Conservation (phyloP, 2,797 vertebrate species). For the Chaenodraco wilsoni region DNA sequence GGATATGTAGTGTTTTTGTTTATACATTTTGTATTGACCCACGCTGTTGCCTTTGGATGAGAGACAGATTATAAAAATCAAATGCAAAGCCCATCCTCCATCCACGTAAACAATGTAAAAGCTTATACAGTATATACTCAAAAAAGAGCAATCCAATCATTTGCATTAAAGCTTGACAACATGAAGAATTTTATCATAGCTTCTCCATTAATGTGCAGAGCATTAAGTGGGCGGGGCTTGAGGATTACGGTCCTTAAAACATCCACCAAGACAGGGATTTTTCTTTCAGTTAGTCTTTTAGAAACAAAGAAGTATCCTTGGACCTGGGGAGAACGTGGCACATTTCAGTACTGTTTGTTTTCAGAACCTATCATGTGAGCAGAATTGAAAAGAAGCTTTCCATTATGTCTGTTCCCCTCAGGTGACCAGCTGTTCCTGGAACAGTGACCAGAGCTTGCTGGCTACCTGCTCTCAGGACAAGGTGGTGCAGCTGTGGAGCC, state of each 20-base stretch:
- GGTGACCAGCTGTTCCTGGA: slow-evolving; percentile 86
- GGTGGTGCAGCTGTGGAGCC: slow-evolving; percentile 84
- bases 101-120: background rate
- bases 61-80: too few relatives aligned
- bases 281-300: background rate
- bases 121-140: background rate
- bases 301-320: background rate
- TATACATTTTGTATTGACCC: background rate
- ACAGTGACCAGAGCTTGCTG: slow-evolving; percentile 80
- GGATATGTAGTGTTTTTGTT: background rate
- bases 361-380: background rate
- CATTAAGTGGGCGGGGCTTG: background rate
- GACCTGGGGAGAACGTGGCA: background rate
- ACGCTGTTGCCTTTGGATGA: background rate
- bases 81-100: background rate
- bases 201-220: background rate
- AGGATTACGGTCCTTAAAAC: background rate
- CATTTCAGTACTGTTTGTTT: background rate
- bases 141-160: background rate
- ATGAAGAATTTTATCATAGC: background rate
- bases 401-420: slow-evolving; percentile 45
- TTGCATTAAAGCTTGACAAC: background rate
- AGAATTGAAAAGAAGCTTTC: background rate
- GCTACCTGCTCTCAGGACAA: slow-evolving; percentile 86
- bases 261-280: background rate